phyloP scores from a whole-genome alignment of 2,113 vertebrate genomes.

The Chiloscyllium plagiosum region DNA sequence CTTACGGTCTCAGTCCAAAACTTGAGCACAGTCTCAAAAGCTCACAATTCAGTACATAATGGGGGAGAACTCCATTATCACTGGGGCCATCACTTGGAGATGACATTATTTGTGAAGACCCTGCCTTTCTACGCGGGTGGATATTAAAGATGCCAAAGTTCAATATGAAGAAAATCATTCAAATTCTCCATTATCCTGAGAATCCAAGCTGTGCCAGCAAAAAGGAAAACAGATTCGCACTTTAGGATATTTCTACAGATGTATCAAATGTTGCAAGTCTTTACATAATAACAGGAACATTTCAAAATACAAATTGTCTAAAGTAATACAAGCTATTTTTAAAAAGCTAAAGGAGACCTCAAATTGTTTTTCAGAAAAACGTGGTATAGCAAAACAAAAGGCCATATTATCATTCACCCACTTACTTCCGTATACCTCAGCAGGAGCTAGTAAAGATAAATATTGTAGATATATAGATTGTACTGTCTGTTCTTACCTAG shows the following conservation, averaged over 20 bases:
- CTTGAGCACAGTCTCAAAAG: not conserved
- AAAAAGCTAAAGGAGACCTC: not conserved
- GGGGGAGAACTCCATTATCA: not conserved
- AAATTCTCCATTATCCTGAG: not conserved
- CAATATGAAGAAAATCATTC: not conserved
- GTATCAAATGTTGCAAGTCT: not conserved
- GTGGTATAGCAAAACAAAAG: not conserved
- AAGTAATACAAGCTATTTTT: not conserved
- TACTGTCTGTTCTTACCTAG: constrained; percentile 59
- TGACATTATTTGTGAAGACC: not conserved
- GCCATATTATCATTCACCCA: not conserved
- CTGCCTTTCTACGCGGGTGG: not conserved
- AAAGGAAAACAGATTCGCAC: not conserved
- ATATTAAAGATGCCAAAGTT: not conserved
- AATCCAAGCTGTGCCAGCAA: not conserved
- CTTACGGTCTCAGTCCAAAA: not conserved
- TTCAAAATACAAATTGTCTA: not conserved
- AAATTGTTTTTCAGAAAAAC: not conserved
- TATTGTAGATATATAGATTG: not conserved
- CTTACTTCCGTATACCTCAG: not conserved
- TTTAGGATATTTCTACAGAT: not conserved
- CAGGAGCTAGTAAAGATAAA: not conserved
- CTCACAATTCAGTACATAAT: not conserved
- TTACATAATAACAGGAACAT: not conserved
- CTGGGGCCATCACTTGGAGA: not conserved